phyloP scores from a whole-genome alignment of 2,797 vertebrate species.

The Myoxocephalus aenaeus region DNA sequence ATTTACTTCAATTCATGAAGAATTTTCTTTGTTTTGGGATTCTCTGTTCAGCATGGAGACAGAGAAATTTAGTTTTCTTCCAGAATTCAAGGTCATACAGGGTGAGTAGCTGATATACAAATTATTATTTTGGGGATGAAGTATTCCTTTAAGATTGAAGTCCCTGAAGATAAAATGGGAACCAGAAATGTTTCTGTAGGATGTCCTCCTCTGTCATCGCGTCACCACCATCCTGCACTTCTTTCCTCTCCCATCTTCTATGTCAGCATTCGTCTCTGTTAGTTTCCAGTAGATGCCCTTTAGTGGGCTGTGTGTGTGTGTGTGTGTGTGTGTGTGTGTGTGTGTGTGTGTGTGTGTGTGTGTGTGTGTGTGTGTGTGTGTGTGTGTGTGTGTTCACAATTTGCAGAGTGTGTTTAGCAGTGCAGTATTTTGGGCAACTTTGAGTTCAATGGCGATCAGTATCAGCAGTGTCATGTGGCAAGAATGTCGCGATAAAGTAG shows the following conservation, averaged over 20 bases:
- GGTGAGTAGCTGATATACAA: not conserved
- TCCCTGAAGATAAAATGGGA: not conserved
- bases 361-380: too few relatives aligned
- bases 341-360: too few relatives aligned
- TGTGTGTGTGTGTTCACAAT: too few relatives aligned
- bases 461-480: conserved; percentile 37
- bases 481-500: conserved; percentile 49
- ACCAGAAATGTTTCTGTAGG: not conserved
- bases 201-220: not conserved
- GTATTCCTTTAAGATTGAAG: not conserved
- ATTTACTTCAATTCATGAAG: not conserved
- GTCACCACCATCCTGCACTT: not conserved
- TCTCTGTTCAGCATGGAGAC: not conserved
- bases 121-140: not conserved
- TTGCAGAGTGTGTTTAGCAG: not conserved
- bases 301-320: conserved; percentile 21
- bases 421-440: not conserved
- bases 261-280: conserved; percentile 20
- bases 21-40: not conserved
- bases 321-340: not conserved
- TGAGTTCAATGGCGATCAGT: conserved; percentile 6
- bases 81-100: not conserved
- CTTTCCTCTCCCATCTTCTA: not conserved
- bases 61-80: too few relatives aligned
- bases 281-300: conserved; percentile 56